Evolutionary conservation across 1,140 invertebrate species (phyloP).

Genomic region (Phthorimaea operculella): DNA sequence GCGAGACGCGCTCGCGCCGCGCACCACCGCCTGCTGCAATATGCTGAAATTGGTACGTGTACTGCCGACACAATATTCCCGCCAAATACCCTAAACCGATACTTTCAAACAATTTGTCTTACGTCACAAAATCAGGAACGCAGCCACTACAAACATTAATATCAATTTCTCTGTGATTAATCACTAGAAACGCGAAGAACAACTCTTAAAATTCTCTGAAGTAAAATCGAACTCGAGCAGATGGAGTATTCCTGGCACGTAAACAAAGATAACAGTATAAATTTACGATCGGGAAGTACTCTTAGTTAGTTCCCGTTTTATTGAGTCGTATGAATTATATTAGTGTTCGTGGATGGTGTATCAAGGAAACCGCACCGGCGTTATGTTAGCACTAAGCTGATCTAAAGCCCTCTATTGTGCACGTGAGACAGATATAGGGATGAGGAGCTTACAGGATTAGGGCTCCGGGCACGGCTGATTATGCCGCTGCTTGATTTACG

Average conservation of each 20-base stretch:
- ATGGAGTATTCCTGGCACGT: slow-evolving; percentile 34
- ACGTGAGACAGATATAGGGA: slow-evolving; percentile 50
- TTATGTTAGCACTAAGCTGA: slow-evolving; percentile 30
- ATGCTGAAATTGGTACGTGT: slow-evolving; percentile 45
- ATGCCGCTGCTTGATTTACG: slow-evolving; percentile 62
- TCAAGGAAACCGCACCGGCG: slow-evolving; percentile 29
- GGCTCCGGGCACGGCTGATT: slow-evolving; percentile 51
- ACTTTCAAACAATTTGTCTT: not conserved
- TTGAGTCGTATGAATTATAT: slow-evolving; percentile 39
- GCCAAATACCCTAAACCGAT: not conserved
- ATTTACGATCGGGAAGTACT: slow-evolving; percentile 41
- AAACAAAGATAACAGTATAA: slow-evolving; percentile 47
- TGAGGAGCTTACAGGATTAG: slow-evolving; percentile 54
- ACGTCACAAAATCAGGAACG: not conserved
- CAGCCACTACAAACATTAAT: not conserved
- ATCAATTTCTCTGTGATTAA: not conserved
- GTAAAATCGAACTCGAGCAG: slow-evolving; percentile 23
- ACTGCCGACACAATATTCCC: slow-evolving; percentile 15
- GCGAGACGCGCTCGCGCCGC: slow-evolving; percentile 25
- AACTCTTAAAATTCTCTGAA: not conserved
- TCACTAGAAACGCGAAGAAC: not conserved
- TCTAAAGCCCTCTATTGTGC: slow-evolving; percentile 44
- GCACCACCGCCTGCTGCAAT: slow-evolving; percentile 34
- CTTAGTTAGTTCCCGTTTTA: slow-evolving; percentile 39
- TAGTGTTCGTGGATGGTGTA: slow-evolving; percentile 29